A percentile compares a stretch with the other conserved stretches of the same genome.
Conservation (phyloP, 2,888 invertebrate genomes). For the Diabrotica balteata region DNA sequence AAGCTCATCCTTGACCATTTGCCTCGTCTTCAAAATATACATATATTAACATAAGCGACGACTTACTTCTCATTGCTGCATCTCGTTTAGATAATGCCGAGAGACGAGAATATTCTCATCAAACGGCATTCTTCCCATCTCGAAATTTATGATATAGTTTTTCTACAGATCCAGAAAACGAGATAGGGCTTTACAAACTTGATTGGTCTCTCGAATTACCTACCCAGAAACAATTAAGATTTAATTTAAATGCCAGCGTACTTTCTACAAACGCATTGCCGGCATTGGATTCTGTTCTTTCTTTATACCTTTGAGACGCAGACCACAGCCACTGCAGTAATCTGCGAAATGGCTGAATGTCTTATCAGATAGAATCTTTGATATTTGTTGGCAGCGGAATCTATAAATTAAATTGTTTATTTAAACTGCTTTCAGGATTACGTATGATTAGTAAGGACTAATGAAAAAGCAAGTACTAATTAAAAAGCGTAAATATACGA, state of each 20-base stretch:
- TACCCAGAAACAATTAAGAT: slow-evolving; percentile 35
- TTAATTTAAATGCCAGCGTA: slow-evolving; percentile 32
- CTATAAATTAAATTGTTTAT: no score
- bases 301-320: not conserved
- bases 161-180: slow-evolving; percentile 28
- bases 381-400: no score
- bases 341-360: no score
- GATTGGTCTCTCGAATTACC: slow-evolving; percentile 32
- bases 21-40: not conserved
- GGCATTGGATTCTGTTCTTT: slow-evolving; percentile 10
- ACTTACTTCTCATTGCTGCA: slow-evolving; percentile 10
- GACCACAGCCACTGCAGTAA: no score
- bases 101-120: slow-evolving; percentile 16
- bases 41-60: slow-evolving; percentile 3
- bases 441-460: no score
- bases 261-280: slow-evolving; percentile 8
- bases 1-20: not conserved
- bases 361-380: no score
- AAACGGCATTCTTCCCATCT: slow-evolving; percentile 22
- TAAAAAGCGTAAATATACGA: no score
- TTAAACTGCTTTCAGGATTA: no score
- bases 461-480: no score
- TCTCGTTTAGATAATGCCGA: slow-evolving; percentile 21
- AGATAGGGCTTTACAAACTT: slow-evolving; percentile 27
- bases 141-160: slow-evolving; percentile 26